Evolutionary conservation across 2,113 vertebrate species (phyloP).

Genomic region (Octodon degus): DNA sequence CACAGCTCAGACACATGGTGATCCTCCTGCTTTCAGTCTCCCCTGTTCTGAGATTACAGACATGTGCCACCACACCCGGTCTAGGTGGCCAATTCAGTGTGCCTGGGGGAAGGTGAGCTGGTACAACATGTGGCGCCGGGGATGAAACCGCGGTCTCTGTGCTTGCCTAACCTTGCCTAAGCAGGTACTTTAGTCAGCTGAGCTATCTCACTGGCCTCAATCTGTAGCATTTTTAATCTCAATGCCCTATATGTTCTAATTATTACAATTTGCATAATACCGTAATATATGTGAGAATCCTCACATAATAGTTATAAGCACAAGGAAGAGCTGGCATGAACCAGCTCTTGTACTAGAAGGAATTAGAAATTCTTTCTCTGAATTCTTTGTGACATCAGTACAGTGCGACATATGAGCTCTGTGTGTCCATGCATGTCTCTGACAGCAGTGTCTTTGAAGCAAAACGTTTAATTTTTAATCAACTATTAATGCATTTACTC

Average conservation of each 20-base stretch:
- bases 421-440: neutral
- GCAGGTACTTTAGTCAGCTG: too few species aligned
- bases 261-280: neutral
- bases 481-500: neutral
- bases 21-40: too few species aligned
- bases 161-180: too few species aligned
- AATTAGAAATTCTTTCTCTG: neutral
- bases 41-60: too few species aligned
- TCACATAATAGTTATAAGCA: neutral
- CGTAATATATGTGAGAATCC: neutral
- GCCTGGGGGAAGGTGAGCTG: too few species aligned
- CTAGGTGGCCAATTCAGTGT: too few species aligned
- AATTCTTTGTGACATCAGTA: neutral
- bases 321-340: neutral
- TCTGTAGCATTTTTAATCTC: neutral
- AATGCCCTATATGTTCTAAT: neutral
- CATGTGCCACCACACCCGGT: too few species aligned
- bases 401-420: neutral
- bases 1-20: too few species aligned
- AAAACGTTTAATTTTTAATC: neutral
- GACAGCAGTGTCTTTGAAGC: neutral
- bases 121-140: too few species aligned
- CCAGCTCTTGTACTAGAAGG: neutral
- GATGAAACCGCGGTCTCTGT: too few species aligned
- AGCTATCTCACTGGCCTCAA: neutral